A percentile compares a stretch with the other conserved stretches of the same genome.
Conservation (phyloP, 2,888 invertebrate species). For the Brachypterus glaber region DNA sequence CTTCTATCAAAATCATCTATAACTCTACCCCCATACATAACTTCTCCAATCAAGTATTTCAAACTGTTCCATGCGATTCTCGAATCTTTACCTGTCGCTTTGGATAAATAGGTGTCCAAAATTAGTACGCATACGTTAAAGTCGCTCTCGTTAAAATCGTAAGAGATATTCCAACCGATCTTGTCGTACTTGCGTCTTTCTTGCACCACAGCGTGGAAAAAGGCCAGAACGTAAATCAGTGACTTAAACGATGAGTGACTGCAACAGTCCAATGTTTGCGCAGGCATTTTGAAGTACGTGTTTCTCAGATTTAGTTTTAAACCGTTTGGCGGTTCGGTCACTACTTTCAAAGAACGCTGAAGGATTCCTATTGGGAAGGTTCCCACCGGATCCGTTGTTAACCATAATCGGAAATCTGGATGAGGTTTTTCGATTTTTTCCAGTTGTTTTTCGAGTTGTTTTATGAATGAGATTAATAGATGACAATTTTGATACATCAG, state of each 20-base stretch:
- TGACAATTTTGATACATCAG: slow-evolving; percentile 90
- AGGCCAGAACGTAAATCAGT: slow-evolving; percentile 78
- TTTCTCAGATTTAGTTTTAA: slow-evolving; percentile 79
- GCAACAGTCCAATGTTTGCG: slow-evolving; percentile 64
- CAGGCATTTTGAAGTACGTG: slow-evolving; percentile 78
- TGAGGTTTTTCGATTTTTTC: slow-evolving; percentile 74
- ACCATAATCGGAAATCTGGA: slow-evolving; percentile 85
- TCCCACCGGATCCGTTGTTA: slow-evolving; percentile 82
- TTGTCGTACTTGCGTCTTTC: slow-evolving; percentile 89
- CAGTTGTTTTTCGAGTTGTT: slow-evolving; percentile 71
- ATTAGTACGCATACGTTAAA: slow-evolving; percentile 83
- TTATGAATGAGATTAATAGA: slow-evolving; percentile 67
- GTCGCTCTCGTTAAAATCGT: slow-evolving; percentile 91
- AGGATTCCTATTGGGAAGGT: slow-evolving; percentile 84
- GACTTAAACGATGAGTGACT: slow-evolving; percentile 68
- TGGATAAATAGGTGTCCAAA: slow-evolving; percentile 72
- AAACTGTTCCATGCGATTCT: slow-evolving; percentile 83
- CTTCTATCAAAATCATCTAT: slow-evolving; percentile 87
- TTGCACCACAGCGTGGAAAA: slow-evolving; percentile 89
- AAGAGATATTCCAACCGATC: slow-evolving; percentile 89
- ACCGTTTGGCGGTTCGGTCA: slow-evolving; percentile 87
- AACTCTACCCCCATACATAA: slow-evolving; percentile 91
- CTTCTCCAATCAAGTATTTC: slow-evolving; percentile 88
- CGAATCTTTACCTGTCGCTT: slow-evolving; percentile 50
- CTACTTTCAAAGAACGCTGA: slow-evolving; percentile 63